phyloP scores from a whole-genome alignment of 2,888 invertebrate genomes.

The Agonopterix subpropinquella region DNA sequence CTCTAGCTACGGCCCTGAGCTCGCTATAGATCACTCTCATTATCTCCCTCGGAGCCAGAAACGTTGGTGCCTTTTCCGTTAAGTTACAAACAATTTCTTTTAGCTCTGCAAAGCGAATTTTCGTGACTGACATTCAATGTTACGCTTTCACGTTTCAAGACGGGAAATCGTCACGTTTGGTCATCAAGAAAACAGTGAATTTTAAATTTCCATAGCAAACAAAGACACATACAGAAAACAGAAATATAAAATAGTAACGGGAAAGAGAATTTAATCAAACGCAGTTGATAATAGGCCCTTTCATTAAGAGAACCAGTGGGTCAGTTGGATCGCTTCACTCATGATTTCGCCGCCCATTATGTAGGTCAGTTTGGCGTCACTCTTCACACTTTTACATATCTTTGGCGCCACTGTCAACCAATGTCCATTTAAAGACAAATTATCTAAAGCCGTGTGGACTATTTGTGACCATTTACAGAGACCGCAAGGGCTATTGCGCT shows the following conservation, averaged over 20 bases:
- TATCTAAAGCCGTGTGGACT: too few relatives aligned
- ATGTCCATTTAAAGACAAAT: too few relatives aligned
- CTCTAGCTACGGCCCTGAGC: too few relatives aligned
- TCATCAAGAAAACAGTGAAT: neutral
- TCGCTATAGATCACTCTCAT: neutral
- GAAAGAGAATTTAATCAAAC: slow-evolving; percentile 5
- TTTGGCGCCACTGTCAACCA: slow-evolving; percentile 5
- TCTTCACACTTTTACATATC: slow-evolving; percentile 1
- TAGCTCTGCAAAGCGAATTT: neutral
- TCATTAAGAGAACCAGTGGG: slow-evolving; percentile 8
- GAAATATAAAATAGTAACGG: slow-evolving; percentile 5
- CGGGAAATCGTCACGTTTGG: slow-evolving; percentile 8
- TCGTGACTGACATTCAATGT: slow-evolving; percentile 10
- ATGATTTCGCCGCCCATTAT: slow-evolving; percentile 9
- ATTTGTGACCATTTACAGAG: too few relatives aligned
- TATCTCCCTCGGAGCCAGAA: too few relatives aligned
- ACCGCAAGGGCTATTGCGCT: too few relatives aligned
- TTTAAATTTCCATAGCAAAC: neutral
- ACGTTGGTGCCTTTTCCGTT: too few relatives aligned
- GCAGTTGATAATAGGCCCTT: slow-evolving; percentile 8
- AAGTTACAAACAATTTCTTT: slow-evolving; percentile 6
- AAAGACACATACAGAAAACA: neutral
- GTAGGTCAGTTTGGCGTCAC: slow-evolving; percentile 13
- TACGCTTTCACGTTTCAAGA: slow-evolving; percentile 12
- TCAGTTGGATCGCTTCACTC: slow-evolving; percentile 8